A percentile compares a stretch with the other conserved stretches of the same genome.
Conservation (phyloP, 2,797 vertebrate species). For the Amphiprion clarkii region DNA sequence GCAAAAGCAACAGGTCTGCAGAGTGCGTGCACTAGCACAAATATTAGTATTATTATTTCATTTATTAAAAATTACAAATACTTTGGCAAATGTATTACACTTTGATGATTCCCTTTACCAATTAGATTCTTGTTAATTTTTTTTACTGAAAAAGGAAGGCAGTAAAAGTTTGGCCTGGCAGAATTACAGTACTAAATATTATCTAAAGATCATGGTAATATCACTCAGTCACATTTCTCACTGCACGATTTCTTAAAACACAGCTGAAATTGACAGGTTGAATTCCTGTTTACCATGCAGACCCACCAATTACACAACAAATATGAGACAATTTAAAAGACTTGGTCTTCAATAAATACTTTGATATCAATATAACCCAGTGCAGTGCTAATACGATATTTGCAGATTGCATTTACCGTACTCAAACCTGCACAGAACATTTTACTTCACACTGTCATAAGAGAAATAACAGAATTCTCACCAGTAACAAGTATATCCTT, state of each 20-base stretch:
- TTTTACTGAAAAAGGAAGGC: too few relatives aligned
- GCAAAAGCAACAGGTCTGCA: background rate
- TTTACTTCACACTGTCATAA: background rate
- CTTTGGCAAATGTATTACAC: background rate
- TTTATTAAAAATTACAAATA: background rate
- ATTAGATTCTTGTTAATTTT: background rate
- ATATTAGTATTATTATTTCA: background rate
- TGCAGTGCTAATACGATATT: background rate
- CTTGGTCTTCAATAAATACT: background rate
- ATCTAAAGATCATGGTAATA: too few relatives aligned
- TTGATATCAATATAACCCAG: background rate
- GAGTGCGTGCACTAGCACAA: too few relatives aligned
- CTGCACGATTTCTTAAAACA: too few relatives aligned
- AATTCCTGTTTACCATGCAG: background rate
- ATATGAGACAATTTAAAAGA: too few relatives aligned
- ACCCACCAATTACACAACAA: background rate
- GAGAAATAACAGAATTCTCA: slow-evolving; percentile 4
- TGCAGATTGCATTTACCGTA: slow-evolving; percentile 5
- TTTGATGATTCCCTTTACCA: background rate
- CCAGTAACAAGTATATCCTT: background rate
- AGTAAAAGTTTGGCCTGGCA: too few relatives aligned
- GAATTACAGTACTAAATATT: too few relatives aligned
- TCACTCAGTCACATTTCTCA: background rate
- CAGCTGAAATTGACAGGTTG: too few relatives aligned
- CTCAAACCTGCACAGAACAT: too few relatives aligned